phyloP scores from a whole-genome alignment of 2,888 invertebrate species.

The Andrena praecox region DNA sequence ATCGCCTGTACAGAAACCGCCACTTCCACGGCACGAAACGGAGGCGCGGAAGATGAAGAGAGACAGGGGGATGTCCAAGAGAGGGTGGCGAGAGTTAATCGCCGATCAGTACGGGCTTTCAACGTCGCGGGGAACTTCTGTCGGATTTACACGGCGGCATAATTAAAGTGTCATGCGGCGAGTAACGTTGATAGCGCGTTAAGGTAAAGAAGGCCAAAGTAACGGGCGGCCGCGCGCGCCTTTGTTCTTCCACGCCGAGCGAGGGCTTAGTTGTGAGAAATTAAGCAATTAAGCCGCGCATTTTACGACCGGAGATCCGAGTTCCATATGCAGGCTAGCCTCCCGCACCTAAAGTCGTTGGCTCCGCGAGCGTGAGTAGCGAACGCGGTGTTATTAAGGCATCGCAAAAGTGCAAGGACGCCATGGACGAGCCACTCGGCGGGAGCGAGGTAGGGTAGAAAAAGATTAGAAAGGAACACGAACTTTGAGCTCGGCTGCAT shows the following conservation, averaged over 20 bases:
- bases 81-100: constrained; percentile 31
- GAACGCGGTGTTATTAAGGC: constrained; percentile 64
- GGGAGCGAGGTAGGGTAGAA: constrained; percentile 2
- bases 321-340: constrained; percentile 69
- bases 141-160: constrained; percentile 81
- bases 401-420: constrained; percentile 25
- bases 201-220: constrained; percentile 76
- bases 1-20: neutral
- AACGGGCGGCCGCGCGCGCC: constrained; percentile 73
- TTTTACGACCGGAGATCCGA: constrained; percentile 77
- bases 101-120: constrained; percentile 39
- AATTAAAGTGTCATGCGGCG: constrained; percentile 83
- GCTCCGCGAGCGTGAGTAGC: constrained; percentile 53
- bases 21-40: neutral
- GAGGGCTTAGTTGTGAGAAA: constrained; percentile 79
- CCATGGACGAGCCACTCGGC: neutral
- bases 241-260: constrained; percentile 75
- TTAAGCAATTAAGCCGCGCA: constrained; percentile 82
- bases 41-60: neutral
- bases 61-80: neutral
- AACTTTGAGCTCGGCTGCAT: constrained; percentile 19
- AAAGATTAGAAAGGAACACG: constrained; percentile 6
- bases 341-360: constrained; percentile 60
- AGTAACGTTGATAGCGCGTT: constrained; percentile 81
- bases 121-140: constrained; percentile 49